Conservation (phyloP, 2,113 vertebrate species). For the Cariama cristata region DNA sequence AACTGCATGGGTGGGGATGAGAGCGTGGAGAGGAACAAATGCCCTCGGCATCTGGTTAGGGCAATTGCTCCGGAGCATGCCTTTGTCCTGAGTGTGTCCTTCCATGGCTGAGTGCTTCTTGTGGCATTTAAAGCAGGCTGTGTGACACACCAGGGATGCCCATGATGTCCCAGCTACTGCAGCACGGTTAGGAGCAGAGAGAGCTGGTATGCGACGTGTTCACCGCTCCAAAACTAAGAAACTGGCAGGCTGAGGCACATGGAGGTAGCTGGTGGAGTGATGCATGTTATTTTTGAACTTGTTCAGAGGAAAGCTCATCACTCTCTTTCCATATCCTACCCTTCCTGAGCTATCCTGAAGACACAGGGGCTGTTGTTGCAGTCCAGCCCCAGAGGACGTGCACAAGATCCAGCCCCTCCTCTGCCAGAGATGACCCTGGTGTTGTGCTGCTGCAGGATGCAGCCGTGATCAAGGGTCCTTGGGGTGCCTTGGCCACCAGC, state of each 20-base stretch:
- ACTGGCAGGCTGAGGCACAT: rapidly evolving
- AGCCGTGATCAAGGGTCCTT: rapidly evolving
- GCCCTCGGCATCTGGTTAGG: neutral
- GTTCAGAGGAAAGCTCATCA: neutral
- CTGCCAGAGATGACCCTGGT: neutral
- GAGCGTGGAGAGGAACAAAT: neutral
- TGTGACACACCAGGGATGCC: neutral
- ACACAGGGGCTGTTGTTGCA: neutral
- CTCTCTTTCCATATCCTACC: rapidly evolving
- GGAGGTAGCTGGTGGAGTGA: neutral
- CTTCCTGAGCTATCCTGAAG: neutral
- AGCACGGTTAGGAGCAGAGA: neutral
- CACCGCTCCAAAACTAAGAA: rapidly evolving
- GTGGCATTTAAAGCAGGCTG: neutral
- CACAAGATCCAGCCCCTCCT: neutral
- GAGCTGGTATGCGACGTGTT: rapidly evolving
- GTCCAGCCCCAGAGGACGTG: neutral
- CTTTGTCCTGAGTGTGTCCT: neutral
- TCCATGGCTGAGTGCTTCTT: neutral
- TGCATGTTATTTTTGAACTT: neutral
- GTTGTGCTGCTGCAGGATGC: neutral
- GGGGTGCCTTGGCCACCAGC: neutral
- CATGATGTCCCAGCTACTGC: neutral
- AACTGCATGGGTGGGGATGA: neutral
- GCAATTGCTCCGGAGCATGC: rapidly evolving